Percentiles rank a stretch among this genome's conserved stretches.
These are phyloP conservation scores for Cheilosia pagana DNA, from an alignment of 2,888 invertebrate genomes.

Conservation along the genomic window DNA sequence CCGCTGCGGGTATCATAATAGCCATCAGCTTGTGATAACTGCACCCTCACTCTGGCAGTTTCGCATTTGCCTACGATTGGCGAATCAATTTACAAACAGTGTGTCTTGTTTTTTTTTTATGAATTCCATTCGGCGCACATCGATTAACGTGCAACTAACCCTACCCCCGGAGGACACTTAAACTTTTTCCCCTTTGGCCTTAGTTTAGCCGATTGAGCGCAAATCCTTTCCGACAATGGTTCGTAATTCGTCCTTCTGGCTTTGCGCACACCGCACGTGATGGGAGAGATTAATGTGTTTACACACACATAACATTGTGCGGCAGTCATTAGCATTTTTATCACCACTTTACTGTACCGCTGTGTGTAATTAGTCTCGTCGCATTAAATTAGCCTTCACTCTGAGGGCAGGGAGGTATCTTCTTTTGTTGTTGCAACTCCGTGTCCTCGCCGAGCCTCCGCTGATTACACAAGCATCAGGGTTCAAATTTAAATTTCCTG, in stretches of 20 bases:
- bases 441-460: conserved; percentile 3
- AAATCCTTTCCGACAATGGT: conserved; percentile 38
- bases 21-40: conserved; percentile 65
- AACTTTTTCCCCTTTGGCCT: conserved; percentile 48
- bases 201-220: conserved; percentile 52
- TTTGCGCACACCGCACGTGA: conserved; percentile 42
- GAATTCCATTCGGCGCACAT: conserved; percentile 44
- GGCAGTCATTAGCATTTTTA: conserved; percentile 73
- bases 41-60: conserved; percentile 40
- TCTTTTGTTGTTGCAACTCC: neutral
- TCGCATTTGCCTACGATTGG: conserved; percentile 40
- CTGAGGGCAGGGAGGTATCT: neutral
- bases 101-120: conserved; percentile 22
- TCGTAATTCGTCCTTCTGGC: conserved; percentile 35
- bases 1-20: conserved; percentile 67
- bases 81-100: conserved; percentile 46
- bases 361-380: conserved; percentile 71
- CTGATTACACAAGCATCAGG: conserved; percentile 63
- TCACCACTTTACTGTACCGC: conserved; percentile 69
- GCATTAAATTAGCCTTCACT: conserved; percentile 65
- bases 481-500: conserved; percentile 62
- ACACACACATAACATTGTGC: conserved; percentile 55
- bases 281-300: conserved; percentile 69
- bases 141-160: conserved; percentile 36
- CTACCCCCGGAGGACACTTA: conserved; percentile 46